Base-by-base conservation (phyloP, 2,113 vertebrate species). In the Xenopus laevis region DNA sequence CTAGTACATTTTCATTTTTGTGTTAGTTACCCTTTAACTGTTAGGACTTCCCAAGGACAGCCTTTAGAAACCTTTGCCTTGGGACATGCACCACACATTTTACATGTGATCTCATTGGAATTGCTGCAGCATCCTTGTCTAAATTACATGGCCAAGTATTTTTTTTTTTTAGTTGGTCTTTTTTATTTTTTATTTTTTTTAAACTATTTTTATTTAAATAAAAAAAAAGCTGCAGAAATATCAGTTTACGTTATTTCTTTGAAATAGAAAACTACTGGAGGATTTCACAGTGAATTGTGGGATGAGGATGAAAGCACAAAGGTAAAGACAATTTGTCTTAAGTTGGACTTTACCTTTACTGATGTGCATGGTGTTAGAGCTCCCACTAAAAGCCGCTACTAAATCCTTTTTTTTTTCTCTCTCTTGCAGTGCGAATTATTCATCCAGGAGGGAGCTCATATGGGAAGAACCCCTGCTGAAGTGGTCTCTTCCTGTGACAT, bases 401-500 rank as follows among this genome's bases (percentile, higher is more conserved):
- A 33, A 33, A 33, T 33, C 30, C 30, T 33, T 3, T 6, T 33
- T 33, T 79, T 86, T 88, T 82, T 84, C 4, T 89, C 86, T 84
- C 81, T 91, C 87, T 86, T 91, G 82, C 92, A 99, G 97, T 99
- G 97, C 82, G 97, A 99, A 91, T 86, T 97, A 85, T 99, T 99
- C 91, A 94, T 98, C 88, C 97, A 99, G 87, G 97, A 99, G 82
- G 97, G 97, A 7, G 97, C 97, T 79, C 85, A 95, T 71, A 89
- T 99, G 82, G 97, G 97, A 80, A 92, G 97, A 84, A 99, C 96
- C 68, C 95, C 97, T 6, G 98, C 97, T 60, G 97, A 99, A 86
- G 98, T 99, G 20, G 95, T 96, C 16, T 99, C 98, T 21, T 96
- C 94, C 84, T 99, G 98, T 82, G 98, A 99, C 84, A 98, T 99